Evolutionary conservation across 2,888 invertebrate species (phyloP), one percentile per base, ranked within the genome.

Genomic region (Cantharis rufa): DNA sequence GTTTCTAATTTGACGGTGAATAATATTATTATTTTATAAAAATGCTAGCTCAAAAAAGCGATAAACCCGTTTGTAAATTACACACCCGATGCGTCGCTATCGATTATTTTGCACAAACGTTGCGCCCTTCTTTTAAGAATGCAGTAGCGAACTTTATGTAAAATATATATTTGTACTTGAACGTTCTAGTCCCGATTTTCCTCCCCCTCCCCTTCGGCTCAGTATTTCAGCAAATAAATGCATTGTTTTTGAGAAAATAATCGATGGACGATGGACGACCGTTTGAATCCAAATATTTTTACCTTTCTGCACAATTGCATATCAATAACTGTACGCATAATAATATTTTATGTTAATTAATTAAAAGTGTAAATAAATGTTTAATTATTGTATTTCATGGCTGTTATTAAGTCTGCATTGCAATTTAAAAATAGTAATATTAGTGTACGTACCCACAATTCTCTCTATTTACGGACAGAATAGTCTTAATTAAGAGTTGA

Each of bases 341-440:
- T 48, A 48, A 48, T 5, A 70, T 74, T 69, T 77, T 77, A 70
- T 70, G 76, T 78, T 76, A 48, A 48, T 28, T 76, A 48, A 48
- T 48, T 48, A 71, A 78, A 70, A 70, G 18, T 80, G 79, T 80
- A 80, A 71, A 80, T 80, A 80, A 77, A 77, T 79, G 79, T 80
- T 80, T 79, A 80, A 80, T 77, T 78, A 80, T 78, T 81, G 78
- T 80, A 78, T 77, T 77, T 79, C 80, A 78, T 81, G 81, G 81
- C 81, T 81, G 80, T 81, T 80, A 79, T 80, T 79, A 80, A 80
- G 79, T 81, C 80, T 80, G 76, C 76, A 79, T 74, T 78, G 76
- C 76, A 75, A 75, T 75, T 78, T 80, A 71, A 72, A 72, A 63
- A 74, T 73, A 71, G 72, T 69, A 72, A 72, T 21, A 68, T 72